These are phyloP conservation scores for Spialia ferax DNA, from an alignment of 2,888 invertebrate species.

Conservation along the genomic window DNA sequence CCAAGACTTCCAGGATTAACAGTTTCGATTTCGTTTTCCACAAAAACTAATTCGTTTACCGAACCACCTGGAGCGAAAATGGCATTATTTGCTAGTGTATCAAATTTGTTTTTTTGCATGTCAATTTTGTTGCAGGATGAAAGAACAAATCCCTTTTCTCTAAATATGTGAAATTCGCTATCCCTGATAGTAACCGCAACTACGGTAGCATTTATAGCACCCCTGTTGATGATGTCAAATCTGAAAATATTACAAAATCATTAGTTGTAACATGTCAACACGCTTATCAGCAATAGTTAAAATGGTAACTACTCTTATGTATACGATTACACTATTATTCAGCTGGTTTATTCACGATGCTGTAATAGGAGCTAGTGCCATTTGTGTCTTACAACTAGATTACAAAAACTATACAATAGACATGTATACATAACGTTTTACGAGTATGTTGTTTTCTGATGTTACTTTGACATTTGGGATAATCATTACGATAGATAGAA, in stretches of 20 bases:
- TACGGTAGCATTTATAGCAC: slow-evolving; percentile 89
- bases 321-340: background rate
- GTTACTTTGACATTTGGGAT: background rate
- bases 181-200: slow-evolving; percentile 87
- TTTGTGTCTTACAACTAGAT: no score
- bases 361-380: no score
- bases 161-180: slow-evolving; percentile 87
- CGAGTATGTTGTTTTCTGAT: background rate
- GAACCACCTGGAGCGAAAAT: slow-evolving; percentile 78
- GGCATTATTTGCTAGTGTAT: slow-evolving; percentile 83
- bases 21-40: slow-evolving; percentile 76
- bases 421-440: no score
- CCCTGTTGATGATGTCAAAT: slow-evolving; percentile 86
- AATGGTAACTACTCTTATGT: no score
- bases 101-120: slow-evolving; percentile 89
- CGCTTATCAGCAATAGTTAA: no score
- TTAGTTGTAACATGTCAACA: background rate
- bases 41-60: slow-evolving; percentile 87
- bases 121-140: slow-evolving; percentile 88
- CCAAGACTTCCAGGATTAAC: slow-evolving; percentile 82
- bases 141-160: slow-evolving; percentile 87
- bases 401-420: no score
- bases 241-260: slow-evolving; percentile 73
- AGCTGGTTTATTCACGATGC: background rate
- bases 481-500: background rate